Base-by-base conservation (phyloP, 2,797 vertebrate species). In the Cirrhinus mrigala region DNA sequence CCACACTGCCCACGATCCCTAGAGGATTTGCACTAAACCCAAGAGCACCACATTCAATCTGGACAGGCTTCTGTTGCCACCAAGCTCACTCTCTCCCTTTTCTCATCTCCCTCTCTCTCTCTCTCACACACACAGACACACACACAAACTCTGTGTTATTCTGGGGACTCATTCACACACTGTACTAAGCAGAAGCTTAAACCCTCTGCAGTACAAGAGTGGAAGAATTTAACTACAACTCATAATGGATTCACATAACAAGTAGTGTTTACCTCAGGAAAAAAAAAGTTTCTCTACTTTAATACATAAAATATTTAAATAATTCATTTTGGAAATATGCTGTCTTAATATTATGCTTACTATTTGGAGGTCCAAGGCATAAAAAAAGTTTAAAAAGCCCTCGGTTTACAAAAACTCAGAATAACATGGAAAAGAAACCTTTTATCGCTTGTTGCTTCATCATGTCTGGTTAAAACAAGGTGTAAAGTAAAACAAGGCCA, bases 91-190 rank as follows among this genome's bases (percentile, higher is more conserved):
- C 74, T 73, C 62, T 76, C 54, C 1, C 58, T 76, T 50, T 11
- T 24, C 52, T 44, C 37, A 54, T 24, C 68, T 33, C 62, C 33
- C 78, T 64, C 60, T 64, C 78, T n/a, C 60, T 70, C 60, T 12
- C 74, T 50, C 74, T 27, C 27, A 52, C 68, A 54, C 54, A 33
- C 64, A 69, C 48, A 46, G 16, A 73, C 69, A 83, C 14, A 66
- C 22, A 79, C 69, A 83, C 56, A 66, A 50, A 11, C n/a, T 24
- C 14, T 68, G n/a, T 80, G 64, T 74, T 68, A 56, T 60, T 78
- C 37, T 84, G 75, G 73, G 70, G 83, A 89, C 85, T 92, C 80
- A 89, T 89, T 91, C 85, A 93, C 85, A 91, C 85, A 74, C 83
- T 84, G 82, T 66, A 70, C 71, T 66, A 85, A 89, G 80, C 85